Conservation (phyloP, 2,888 invertebrate genomes). For the Drosophila monieri region DNA sequence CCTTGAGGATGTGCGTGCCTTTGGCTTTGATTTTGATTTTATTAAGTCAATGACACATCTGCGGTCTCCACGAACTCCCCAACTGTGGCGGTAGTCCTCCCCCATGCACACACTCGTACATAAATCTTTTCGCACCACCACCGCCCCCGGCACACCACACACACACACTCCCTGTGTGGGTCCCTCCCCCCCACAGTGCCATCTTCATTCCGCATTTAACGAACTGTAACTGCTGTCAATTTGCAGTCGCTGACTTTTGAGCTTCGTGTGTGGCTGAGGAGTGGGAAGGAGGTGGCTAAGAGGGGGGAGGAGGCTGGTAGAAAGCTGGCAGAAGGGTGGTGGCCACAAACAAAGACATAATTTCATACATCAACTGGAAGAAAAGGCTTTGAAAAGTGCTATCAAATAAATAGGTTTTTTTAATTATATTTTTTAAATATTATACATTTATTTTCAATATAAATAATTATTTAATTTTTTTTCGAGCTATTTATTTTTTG, state of each 20-base stretch:
- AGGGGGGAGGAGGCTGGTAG: too few relatives aligned
- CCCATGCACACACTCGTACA: neutral
- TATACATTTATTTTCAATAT: neutral
- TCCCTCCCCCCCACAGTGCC: neutral
- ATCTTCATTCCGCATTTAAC: constrained; percentile 69
- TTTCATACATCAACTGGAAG: constrained; percentile 39
- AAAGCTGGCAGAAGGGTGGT: constrained; percentile 4
- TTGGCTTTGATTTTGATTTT: constrained; percentile 80
- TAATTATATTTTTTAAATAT: too few relatives aligned
- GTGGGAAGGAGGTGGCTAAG: neutral
- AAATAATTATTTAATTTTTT: too few relatives aligned
- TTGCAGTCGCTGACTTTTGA: constrained; percentile 79
- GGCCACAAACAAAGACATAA: constrained; percentile 62
- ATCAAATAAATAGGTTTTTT: too few relatives aligned
- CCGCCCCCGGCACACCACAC: neutral
- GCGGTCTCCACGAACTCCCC: constrained; percentile 58
- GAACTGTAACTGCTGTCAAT: constrained; percentile 81
- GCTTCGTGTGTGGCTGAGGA: constrained; percentile 41
- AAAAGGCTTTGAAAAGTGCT: too few relatives aligned
- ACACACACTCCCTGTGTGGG: too few relatives aligned
- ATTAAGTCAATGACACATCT: constrained; percentile 80
- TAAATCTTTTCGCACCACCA: constrained; percentile 10
- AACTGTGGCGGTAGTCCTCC: neutral
- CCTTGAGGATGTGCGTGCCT: constrained; percentile 64
- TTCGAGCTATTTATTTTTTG: too few relatives aligned